Percentiles rank a stretch among this genome's conserved stretches.
Evolutionary conservation across 2,113 vertebrate species (phyloP).

Genomic region (Lycocorax pyrrhopterus): DNA sequence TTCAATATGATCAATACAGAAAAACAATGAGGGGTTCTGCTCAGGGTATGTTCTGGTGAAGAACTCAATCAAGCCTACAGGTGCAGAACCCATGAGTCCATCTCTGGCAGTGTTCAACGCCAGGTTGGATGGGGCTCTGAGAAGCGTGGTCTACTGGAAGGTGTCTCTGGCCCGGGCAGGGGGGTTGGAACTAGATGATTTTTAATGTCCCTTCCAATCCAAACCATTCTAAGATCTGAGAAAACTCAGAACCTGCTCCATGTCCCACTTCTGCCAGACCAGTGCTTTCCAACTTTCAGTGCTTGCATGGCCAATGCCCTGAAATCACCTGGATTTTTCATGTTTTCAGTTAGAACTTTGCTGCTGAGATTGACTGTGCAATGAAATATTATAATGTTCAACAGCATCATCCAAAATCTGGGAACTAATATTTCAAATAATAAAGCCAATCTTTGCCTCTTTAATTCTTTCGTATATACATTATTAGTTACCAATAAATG

Average conservation of each 20-base stretch:
- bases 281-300: not conserved
- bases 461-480: not conserved
- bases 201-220: not conserved
- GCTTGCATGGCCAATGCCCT: accelerated
- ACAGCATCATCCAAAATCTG: not conserved
- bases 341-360: not conserved
- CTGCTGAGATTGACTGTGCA: no score
- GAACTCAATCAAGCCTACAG: not conserved
- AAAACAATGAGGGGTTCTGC: not conserved
- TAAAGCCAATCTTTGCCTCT: not conserved
- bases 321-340: accelerated
- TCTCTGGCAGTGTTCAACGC: not conserved
- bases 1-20: not conserved
- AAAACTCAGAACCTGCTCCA: accelerated
- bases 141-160: not conserved
- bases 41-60: not conserved
- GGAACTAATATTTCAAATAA: not conserved
- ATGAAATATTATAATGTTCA: not conserved
- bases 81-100: not conserved
- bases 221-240: not conserved
- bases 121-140: not conserved
- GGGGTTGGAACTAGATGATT: not conserved
- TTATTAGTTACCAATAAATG: not conserved
- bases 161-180: not conserved
- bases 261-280: not conserved